These are phyloP conservation scores for Myoxocephalus aenaeus DNA, from an alignment of 2,797 vertebrate genomes.

Conservation along the genomic window DNA sequence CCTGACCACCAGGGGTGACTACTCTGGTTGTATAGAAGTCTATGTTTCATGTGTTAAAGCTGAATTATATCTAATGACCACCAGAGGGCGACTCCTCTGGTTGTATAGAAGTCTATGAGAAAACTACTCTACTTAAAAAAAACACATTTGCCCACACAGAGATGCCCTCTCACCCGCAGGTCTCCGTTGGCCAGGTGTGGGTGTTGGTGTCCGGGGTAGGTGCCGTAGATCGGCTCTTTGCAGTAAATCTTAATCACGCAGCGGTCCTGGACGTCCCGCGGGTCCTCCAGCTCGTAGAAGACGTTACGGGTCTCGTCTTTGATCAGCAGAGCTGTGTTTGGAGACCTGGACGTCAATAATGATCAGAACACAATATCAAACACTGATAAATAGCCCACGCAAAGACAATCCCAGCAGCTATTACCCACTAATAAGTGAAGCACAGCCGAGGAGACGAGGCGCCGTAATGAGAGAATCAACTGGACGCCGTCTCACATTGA, in stretches of 20 bases:
- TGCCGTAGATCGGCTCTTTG: conserved; percentile 93
- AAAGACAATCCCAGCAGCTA: conserved; percentile 35
- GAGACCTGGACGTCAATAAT: conserved; percentile 79
- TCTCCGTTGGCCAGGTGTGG: conserved; percentile 95
- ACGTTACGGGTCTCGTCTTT: conserved; percentile 97
- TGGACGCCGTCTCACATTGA: conserved; percentile 2
- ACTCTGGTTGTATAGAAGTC: too few species aligned
- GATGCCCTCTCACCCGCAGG: conserved; percentile 87
- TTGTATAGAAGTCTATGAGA: too few species aligned
- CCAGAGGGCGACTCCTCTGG: too few species aligned
- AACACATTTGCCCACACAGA: neutral
- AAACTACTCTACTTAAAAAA: too few species aligned
- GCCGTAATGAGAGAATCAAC: conserved; percentile 40
- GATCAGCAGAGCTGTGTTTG: conserved; percentile 96
- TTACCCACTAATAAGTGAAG: conserved; percentile 15
- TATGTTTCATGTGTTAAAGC: too few species aligned
- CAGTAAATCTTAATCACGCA: conserved; percentile 98
- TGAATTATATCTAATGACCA: too few species aligned
- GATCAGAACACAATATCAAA: conserved; percentile 19
- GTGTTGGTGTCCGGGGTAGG: conserved; percentile 88
- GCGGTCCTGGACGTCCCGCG: conserved; percentile 96
- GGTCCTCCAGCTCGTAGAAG: conserved; percentile 98
- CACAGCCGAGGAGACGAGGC: neutral
- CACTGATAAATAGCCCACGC: conserved; percentile 26
- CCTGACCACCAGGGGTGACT: too few species aligned